A percentile compares a stretch with the other conserved stretches of the same genome.
Conservation (phyloP, 2,113 vertebrate species). For the Sakesphorus luctuosus region DNA sequence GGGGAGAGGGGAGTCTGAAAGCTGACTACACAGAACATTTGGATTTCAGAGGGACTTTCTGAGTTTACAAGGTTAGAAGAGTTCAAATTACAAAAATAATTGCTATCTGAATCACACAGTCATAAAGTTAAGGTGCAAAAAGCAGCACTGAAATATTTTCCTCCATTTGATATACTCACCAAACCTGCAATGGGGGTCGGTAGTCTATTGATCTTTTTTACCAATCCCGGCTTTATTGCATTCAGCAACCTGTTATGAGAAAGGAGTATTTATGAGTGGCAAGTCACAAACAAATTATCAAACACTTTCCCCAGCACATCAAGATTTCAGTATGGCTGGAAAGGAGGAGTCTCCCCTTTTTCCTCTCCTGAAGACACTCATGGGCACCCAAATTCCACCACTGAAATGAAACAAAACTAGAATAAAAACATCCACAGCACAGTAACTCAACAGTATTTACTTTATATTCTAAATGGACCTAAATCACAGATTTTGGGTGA, state of each 20-base stretch:
- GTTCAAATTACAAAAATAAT: slow-evolving; percentile 22
- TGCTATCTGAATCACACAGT: slow-evolving; percentile 10
- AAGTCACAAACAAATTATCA: slow-evolving; percentile 24
- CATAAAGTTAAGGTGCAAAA: slow-evolving; percentile 37
- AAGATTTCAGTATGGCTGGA: background rate
- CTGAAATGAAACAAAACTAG: background rate
- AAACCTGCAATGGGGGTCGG: slow-evolving; percentile 92
- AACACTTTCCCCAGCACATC: background rate
- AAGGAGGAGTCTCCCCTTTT: background rate
- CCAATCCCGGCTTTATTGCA: slow-evolving; percentile 91
- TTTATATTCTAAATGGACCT: background rate
- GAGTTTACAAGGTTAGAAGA: slow-evolving; percentile 8
- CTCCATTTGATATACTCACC: slow-evolving; percentile 82
- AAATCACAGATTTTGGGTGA: background rate
- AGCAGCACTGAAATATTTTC: slow-evolving; percentile 49
- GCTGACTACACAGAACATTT: background rate
- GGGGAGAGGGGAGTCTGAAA: background rate
- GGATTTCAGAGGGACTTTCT: background rate
- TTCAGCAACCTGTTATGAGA: slow-evolving; percentile 89
- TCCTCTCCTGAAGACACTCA: background rate
- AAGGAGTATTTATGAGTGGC: slow-evolving; percentile 34
- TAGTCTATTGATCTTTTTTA: slow-evolving; percentile 97
- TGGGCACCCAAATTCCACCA: background rate
- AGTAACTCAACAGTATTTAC: background rate
- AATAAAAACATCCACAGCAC: background rate